phyloP scores from a whole-genome alignment of 2,113 vertebrate species.

The Coreoperca whiteheadi region DNA sequence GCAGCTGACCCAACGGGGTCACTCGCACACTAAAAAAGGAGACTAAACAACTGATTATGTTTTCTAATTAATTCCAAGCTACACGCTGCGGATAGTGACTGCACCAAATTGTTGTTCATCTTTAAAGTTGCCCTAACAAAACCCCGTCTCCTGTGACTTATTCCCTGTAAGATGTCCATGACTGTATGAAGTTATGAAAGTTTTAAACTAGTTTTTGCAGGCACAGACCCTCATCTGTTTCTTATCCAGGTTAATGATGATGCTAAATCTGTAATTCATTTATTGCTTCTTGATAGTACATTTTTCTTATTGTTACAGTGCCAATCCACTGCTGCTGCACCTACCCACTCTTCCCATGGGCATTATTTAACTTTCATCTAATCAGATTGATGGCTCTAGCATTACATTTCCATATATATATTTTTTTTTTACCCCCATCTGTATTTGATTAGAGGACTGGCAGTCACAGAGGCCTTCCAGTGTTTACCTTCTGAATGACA shows the following conservation, averaged over 20 bases:
- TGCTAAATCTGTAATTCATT: constrained; percentile 31
- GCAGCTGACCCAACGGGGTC: constrained; percentile 43
- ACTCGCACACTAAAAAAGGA: constrained; percentile 16
- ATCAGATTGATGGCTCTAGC: constrained; percentile 45
- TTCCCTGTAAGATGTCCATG: neutral
- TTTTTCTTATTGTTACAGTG: constrained; percentile 32
- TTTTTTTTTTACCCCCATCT: constrained; percentile 24
- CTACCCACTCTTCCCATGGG: constrained; percentile 29
- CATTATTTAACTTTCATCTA: constrained; percentile 40
- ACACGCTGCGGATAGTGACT: neutral
- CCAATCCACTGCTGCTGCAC: constrained; percentile 18
- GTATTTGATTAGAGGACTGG: constrained; percentile 75
- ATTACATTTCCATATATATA: constrained; percentile 36
- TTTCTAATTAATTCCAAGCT: constrained; percentile 45
- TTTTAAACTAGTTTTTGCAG: constrained; percentile 41
- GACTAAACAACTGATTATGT: constrained; percentile 59
- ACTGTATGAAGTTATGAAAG: constrained; percentile 3
- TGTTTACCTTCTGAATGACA: constrained; percentile 56
- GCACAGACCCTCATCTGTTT: constrained; percentile 26
- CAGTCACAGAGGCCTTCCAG: constrained; percentile 55
- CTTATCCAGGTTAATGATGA: constrained; percentile 34
- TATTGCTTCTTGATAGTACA: constrained; percentile 49
- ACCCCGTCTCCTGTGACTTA: neutral
- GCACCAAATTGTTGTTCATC: neutral
- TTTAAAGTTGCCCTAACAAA: neutral